Base-by-base conservation (phyloP, 92 coral and sea anemone genomes). In the Hydrozoanthus gracilis region DNA sequence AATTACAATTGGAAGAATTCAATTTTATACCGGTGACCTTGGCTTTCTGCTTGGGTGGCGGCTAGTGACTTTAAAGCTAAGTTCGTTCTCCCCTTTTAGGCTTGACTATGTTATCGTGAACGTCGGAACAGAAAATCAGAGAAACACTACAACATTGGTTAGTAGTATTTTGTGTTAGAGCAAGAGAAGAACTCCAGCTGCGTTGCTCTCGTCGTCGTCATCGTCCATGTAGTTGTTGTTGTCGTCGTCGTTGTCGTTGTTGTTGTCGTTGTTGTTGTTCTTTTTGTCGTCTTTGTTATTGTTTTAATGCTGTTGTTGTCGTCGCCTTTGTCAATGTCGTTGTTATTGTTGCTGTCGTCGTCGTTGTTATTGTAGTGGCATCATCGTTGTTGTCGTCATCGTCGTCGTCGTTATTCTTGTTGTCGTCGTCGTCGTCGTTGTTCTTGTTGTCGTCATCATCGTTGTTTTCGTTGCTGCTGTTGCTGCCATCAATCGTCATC, bases 51-150 rank as follows among this genome's bases (percentile, higher is more conserved):
- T n/a, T n/a, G n/a, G n/a, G n/a, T 27, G 39, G 39, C 39, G 39
- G 39, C 39, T 72, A 14, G 3, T 64, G 20, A 17, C 8, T 17
- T n/a, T 64, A 64, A 64, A 64, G 70, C 35, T 68, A 6, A 7
- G 14, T 50, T 4, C 51, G 7, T 76, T 51, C 51, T 76, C 11
- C 47, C 8, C 50, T 61, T 79, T 8, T 35, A 87, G 92, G 56
- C 78, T 92, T 73, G 84, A 92, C 45, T 47, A 89, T 51, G 85
- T 92, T 18, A 92, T 92, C 10, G 88, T 92, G 44, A 88, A 92
- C 71, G 88, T 92, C 18, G 95, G 95, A 4, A 79, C 84, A 17
- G 84, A 60, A 58, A 79, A 79, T 62, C 72, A 79, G 4, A 62
- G 73, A 48, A 79, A 79, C 18, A 61, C 72, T 44, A 7, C 44